Conservation (phyloP, 2,113 vertebrate genomes). For the Asarcornis scutulata region DNA sequence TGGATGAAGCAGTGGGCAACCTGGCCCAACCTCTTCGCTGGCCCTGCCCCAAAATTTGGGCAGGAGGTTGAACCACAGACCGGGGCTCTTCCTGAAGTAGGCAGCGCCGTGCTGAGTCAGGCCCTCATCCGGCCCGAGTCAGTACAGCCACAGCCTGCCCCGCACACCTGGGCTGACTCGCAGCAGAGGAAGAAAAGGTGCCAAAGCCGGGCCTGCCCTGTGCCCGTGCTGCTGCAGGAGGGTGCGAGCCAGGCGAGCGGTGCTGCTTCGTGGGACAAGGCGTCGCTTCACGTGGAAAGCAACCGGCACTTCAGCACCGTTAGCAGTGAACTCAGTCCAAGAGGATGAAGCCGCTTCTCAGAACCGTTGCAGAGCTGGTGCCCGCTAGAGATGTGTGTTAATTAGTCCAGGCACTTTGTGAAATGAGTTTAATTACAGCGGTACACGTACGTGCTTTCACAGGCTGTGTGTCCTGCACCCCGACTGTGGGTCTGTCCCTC, state of each 20-base stretch:
- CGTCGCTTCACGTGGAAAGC: rapidly evolving
- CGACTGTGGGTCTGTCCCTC: background rate
- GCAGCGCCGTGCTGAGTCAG: background rate
- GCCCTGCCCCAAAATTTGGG: background rate
- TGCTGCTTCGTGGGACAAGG: background rate
- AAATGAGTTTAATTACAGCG: background rate
- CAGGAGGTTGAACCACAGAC: rapidly evolving
- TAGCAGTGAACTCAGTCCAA: background rate
- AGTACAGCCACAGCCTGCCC: background rate
- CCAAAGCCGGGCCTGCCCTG: background rate
- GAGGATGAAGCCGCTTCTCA: background rate
- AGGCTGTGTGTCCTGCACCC: background rate
- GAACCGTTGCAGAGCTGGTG: background rate
- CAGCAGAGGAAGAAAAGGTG: background rate
- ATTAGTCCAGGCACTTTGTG: background rate
- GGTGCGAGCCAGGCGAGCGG: background rate
- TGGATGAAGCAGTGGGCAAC: rapidly evolving
- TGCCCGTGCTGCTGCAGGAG: background rate
- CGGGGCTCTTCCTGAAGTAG: background rate
- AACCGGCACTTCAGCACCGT: background rate
- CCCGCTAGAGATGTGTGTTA: background rate
- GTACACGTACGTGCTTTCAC: rapidly evolving
- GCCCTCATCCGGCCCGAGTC: background rate
- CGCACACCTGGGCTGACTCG: background rate
- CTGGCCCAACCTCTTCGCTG: background rate